These are phyloP conservation scores for Chinchilla lanigera DNA, from an alignment of 2,113 vertebrate genomes.

Conservation along the genomic window DNA sequence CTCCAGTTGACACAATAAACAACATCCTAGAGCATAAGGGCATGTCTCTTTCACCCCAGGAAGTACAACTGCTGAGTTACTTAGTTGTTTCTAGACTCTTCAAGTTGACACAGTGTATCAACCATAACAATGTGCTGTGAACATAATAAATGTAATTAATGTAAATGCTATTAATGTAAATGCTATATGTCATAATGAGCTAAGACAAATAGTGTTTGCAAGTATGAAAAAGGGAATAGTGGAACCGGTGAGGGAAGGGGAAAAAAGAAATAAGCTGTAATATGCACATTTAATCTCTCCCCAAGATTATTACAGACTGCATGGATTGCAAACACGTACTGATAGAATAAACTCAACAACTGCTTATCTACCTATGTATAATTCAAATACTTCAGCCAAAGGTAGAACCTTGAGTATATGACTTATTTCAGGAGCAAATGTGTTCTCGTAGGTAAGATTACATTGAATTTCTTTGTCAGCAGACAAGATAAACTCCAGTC, in stretches of 20 bases:
- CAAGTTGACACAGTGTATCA: no score
- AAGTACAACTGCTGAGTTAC: no score
- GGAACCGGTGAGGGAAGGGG: not conserved
- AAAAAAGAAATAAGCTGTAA: not conserved
- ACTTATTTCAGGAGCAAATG: constrained; percentile 98
- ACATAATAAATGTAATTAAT: not conserved
- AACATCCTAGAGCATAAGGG: no score
- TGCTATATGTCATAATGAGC: not conserved
- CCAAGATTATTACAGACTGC: not conserved
- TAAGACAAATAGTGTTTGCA: not conserved
- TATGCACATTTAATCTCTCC: not conserved
- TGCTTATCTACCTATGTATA: not conserved
- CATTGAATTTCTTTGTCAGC: constrained; percentile 93
- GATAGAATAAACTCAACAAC: not conserved
- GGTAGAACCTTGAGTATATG: not conserved
- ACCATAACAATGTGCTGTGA: not conserved
- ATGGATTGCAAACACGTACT: not conserved
- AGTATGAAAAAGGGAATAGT: not conserved
- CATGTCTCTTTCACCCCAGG: no score
- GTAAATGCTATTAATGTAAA: not conserved
- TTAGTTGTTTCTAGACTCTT: no score
- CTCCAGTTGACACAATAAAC: no score
- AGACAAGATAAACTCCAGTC: constrained; percentile 94
- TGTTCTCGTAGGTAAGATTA: constrained; percentile 95
- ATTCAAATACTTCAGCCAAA: constrained; percentile 20